These are phyloP conservation scores for Bombus cullumanus DNA, from an alignment of 1,140 invertebrate genomes.

Conservation along the genomic window DNA sequence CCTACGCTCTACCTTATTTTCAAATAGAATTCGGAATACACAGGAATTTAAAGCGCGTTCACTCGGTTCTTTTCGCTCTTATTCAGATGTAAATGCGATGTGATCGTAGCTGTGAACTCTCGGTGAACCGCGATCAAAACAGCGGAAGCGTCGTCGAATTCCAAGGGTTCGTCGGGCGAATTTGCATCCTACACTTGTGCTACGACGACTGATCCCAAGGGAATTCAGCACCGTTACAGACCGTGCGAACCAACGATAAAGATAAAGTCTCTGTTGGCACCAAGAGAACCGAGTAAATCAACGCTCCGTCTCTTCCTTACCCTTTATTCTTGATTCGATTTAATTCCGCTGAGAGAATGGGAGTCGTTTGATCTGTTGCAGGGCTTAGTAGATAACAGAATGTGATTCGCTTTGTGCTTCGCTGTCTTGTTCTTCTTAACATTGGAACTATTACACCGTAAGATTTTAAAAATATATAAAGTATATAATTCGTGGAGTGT, in stretches of 20 bases:
- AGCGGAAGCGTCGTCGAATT: constrained; percentile 33
- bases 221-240: constrained; percentile 44
- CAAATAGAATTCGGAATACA: background rate
- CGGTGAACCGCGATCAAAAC: background rate
- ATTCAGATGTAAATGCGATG: constrained; percentile 2
- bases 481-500: too few relatives aligned
- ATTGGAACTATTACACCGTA: too few relatives aligned
- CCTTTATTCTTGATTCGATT: background rate
- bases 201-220: constrained; percentile 9
- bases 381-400: background rate
- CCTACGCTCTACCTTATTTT: background rate
- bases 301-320: background rate
- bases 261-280: constrained; percentile 14
- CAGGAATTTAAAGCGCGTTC: background rate
- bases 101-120: background rate
- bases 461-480: too few relatives aligned
- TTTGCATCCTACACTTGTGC: constrained; percentile 25
- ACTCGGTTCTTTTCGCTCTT: background rate
- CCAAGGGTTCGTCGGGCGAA: constrained; percentile 14
- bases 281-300: constrained; percentile 23
- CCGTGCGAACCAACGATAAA: constrained; percentile 38
- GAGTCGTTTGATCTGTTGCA: background rate
- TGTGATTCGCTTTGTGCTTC: background rate
- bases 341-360: background rate
- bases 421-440: background rate